A percentile compares a stretch with the other conserved stretches of the same genome.
phyloP scores from a whole-genome alignment of 2,797 vertebrate species.

The Sorex maritimensis region DNA sequence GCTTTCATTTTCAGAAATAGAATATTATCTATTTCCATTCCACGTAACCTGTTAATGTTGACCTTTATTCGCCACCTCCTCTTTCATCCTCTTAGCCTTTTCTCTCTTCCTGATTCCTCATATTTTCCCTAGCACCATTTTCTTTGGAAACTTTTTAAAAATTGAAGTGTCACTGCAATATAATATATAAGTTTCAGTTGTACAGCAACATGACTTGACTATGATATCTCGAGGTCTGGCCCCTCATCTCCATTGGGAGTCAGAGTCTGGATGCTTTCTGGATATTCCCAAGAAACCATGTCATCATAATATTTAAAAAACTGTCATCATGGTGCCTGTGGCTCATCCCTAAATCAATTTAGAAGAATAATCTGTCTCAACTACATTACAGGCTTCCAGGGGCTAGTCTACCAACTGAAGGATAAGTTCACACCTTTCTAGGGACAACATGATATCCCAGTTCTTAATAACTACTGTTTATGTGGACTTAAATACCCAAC shows the following conservation, averaged over 20 bases:
- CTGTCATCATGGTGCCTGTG: not conserved
- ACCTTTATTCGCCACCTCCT: not conserved
- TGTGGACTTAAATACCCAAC: not conserved
- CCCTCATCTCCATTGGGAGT: not conserved
- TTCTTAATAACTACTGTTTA: slow-evolving; percentile 46
- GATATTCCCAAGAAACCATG: slow-evolving; percentile 41
- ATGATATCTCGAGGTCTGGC: slow-evolving; percentile 4
- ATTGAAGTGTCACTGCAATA: no score
- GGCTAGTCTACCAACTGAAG: not conserved
- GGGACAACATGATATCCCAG: not conserved
- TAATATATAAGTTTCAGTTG: no score
- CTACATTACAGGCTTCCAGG: not conserved
- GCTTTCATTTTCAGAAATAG: slow-evolving; percentile 55
- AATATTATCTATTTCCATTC: slow-evolving; percentile 32
- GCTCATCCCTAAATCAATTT: not conserved
- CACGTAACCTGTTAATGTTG: not conserved
- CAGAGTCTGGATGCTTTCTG: slow-evolving; percentile 44
- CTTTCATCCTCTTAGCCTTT: not conserved
- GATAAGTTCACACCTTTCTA: slow-evolving; percentile 29
- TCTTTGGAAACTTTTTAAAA: not conserved
- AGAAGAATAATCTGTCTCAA: not conserved
- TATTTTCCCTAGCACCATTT: slow-evolving; percentile 4
- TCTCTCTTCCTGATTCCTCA: not conserved
- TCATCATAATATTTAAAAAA: slow-evolving; percentile 7
- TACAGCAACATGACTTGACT: no score